Base-by-base conservation (phyloP, 2,888 invertebrate species). In the Odontocerum albicorne region DNA sequence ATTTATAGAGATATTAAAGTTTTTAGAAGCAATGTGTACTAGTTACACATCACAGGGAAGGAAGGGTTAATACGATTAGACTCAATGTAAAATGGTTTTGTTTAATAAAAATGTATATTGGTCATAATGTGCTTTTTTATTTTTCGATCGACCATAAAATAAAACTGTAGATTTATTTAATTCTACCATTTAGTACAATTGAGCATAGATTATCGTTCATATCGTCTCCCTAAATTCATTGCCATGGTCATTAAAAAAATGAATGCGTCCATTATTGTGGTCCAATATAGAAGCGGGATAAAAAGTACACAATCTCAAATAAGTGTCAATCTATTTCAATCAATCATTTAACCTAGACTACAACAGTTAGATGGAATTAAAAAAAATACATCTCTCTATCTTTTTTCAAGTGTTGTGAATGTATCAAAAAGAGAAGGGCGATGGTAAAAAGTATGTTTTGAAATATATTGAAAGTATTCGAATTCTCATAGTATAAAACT, bases 281-380 rank as follows among this genome's bases (percentile, higher is more conserved):
- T 17, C 15, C 49, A 54, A 49, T 49, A 46, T 22, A 40, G 19
- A 55, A 44, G 40, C 20, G 10, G 27, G 36, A 49, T 44, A 55
- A 54, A 59, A 55, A 52, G 52, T 35, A 45, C 16, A 54, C 54
- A 47, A 46, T 54, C 53, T 38, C 16, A 49, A 53, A 59, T 57
- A 55, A 57, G 53, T 49, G 60, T 57, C 60, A 60, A 60, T 60
- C 56, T 57, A 33, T 55, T 55, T 57, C 60, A 57, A 60, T 60
- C 60, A 60, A 60, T 60, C 60, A 60, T 55, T 60, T 55, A 52
- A 47, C 32, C 50, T 21, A 21, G 22, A 21, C n/a, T 27, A 43
- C 27, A 13, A 27, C 22, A 27, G 4, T 12, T 12, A 43, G 22
- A 43, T 21, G 15, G 15, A 43, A 3, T 3, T 13, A 27, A n/a